A percentile compares a stretch with the other conserved stretches of the same genome.
Evolutionary conservation across 1,140 invertebrate species (phyloP).

Genomic region (Apocrypta bakeri): DNA sequence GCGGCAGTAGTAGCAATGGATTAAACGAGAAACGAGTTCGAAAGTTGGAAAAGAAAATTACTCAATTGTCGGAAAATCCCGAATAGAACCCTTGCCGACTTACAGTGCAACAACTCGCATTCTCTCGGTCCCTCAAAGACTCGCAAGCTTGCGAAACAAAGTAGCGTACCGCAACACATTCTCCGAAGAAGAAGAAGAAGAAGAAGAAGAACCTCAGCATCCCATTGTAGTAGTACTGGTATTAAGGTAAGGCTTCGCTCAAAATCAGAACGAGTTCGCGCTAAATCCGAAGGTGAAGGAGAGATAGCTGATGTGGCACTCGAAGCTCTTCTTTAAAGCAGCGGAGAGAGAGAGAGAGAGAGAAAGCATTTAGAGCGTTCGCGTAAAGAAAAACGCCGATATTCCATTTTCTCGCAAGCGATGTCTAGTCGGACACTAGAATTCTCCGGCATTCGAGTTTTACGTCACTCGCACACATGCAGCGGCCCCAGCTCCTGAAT

Average conservation of each 20-base stretch:
- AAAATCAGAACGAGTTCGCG: constrained; percentile 11
- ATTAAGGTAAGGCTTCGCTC: neutral
- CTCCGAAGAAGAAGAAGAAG: too few relatives aligned
- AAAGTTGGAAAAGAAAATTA: neutral
- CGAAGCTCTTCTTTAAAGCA: constrained; percentile 27
- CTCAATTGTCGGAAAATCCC: neutral
- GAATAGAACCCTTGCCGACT: neutral
- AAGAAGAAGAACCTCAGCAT: neutral
- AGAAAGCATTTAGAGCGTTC: neutral
- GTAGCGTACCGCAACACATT: too few relatives aligned
- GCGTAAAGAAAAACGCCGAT: constrained; percentile 10
- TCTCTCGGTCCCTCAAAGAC: neutral
- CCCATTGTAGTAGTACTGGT: neutral
- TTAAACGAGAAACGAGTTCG: too few relatives aligned
- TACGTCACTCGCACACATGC: constrained; percentile 55
- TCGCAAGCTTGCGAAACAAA: too few relatives aligned
- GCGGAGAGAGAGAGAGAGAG: neutral
- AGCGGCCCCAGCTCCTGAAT: neutral
- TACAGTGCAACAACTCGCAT: neutral
- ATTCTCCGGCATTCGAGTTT: constrained; percentile 6
- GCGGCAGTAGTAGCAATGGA: too few relatives aligned
- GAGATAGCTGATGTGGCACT: neutral
- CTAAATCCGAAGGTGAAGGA: constrained; percentile 10
- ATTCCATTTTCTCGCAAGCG: constrained; percentile 53
- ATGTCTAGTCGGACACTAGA: neutral